phyloP scores from a whole-genome alignment of 2,113 vertebrate genomes.

The Trachemys scripta region DNA sequence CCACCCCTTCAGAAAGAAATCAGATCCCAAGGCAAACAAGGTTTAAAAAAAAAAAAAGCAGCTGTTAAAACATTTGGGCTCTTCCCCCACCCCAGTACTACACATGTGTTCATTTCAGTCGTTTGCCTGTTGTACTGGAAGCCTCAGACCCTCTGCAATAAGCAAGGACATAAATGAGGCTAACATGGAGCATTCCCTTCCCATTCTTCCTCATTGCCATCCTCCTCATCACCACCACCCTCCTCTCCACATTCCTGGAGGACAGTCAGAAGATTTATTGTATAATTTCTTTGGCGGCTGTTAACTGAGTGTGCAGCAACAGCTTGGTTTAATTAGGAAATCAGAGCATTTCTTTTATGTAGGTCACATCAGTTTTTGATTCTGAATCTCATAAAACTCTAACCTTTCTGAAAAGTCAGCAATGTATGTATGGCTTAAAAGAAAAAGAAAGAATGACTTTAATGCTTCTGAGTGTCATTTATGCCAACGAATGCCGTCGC shows the following conservation, averaged over 20 bases:
- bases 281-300: slow-evolving; percentile 78
- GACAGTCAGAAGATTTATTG: slow-evolving; percentile 81
- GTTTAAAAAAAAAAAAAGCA: slow-evolving; percentile 84
- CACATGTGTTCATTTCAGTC: slow-evolving; percentile 37
- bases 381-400: slow-evolving; percentile 72
- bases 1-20: slow-evolving; percentile 83
- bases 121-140: slow-evolving; percentile 19
- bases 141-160: background rate
- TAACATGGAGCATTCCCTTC: background rate
- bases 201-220: slow-evolving; percentile 25
- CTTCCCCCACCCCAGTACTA: slow-evolving; percentile 21
- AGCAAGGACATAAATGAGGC: background rate
- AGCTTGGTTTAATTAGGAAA: slow-evolving; percentile 86
- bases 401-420: slow-evolving; percentile 79
- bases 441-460: background rate
- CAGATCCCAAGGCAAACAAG: slow-evolving; percentile 81
- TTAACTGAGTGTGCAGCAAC: slow-evolving; percentile 74
- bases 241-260: slow-evolving; percentile 74
- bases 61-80: slow-evolving; percentile 91
- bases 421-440: slow-evolving; percentile 41
- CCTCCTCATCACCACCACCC: slow-evolving; percentile 25
- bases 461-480: slow-evolving; percentile 34
- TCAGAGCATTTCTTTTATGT: slow-evolving; percentile 82
- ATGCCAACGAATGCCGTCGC: slow-evolving; percentile 34
- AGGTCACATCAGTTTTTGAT: slow-evolving; percentile 87